Evolutionary conservation across 2,797 vertebrate species (phyloP).

Genomic region (Pseudocheirus occidentalis): DNA sequence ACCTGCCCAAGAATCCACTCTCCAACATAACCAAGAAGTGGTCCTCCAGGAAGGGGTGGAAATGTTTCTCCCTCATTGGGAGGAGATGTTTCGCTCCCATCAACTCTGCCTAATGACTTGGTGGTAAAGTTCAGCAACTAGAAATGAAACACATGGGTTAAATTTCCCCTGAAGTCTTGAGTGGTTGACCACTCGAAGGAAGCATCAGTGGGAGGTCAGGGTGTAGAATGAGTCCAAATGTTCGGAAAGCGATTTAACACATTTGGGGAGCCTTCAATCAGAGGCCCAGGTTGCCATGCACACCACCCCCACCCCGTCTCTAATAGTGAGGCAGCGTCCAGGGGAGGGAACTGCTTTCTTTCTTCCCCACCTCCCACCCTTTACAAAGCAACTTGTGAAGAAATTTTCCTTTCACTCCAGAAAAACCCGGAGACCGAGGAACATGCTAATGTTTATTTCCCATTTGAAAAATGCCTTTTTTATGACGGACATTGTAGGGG

Average conservation of each 20-base stretch:
- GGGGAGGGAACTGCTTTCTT: not conserved
- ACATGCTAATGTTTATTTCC: not conserved
- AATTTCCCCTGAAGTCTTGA: not conserved
- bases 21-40: not conserved
- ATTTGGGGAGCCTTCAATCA: not conserved
- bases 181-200: not conserved
- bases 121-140: not conserved
- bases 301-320: not conserved
- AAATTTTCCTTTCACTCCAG: not conserved
- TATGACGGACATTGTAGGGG: not conserved
- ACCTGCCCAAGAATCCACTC: not conserved
- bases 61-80: not conserved
- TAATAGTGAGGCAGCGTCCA: not conserved
- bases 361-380: not conserved
- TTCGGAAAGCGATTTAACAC: not conserved
- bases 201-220: not conserved
- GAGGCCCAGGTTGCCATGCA: not conserved
- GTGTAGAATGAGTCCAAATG: not conserved
- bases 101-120: not conserved
- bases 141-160: not conserved
- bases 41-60: not conserved
- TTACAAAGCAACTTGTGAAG: not conserved
- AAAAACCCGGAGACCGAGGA: not conserved
- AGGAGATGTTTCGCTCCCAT: not conserved
- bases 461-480: not conserved